Base-by-base conservation (phyloP, 2,888 invertebrate genomes). In the Hirtodrosophila duncani region DNA sequence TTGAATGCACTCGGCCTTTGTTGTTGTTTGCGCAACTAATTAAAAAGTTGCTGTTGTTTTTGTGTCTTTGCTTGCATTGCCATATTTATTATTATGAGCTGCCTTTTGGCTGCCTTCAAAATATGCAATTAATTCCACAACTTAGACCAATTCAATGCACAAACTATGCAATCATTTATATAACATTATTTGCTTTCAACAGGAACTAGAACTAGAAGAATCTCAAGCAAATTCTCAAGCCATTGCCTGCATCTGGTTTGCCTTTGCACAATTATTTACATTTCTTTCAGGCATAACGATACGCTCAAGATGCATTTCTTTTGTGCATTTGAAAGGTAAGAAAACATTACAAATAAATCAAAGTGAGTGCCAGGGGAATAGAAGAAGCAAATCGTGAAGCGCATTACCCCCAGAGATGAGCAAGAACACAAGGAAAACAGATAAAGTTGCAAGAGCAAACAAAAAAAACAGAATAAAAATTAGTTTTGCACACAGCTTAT, bases 311-410 rank as follows among this genome's bases (percentile, higher is more conserved):
- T 36, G 43, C 56, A 34, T 36, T 44, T 27, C 37, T 66, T 61
- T 70, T 68, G 63, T 74, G 75, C 67, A 68, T 43, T 64, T 67
- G 71, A 79, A 71, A 69, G 67, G 77, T 62, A 75, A 43, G 43
- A 67, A 67, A 69, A 63, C 58, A 71, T 60, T 20, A 41, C 39
- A 51, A 51, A 75, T 77, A 75, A 79, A 79, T 71, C 64, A 57
- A 75, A 79, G 75, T 71, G 62, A 57, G 48, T 16, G 60, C 60
- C 31, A 29, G 21, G 29, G 51, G 7, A 14, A n/a, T 16, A 21
- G 17, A 9, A 1, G 17, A 30, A 8, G 18, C 3, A 33, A 33
- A 23, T 37, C 2, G n/a, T 37, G 37, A 8, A 17, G 29, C 36
- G 33, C 42, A 42, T 33, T 29, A 43, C 34, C 55, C 14, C 26